Evolutionary conservation across 1,140 invertebrate species (phyloP).

Genomic region (Spodoptera frugiperda): DNA sequence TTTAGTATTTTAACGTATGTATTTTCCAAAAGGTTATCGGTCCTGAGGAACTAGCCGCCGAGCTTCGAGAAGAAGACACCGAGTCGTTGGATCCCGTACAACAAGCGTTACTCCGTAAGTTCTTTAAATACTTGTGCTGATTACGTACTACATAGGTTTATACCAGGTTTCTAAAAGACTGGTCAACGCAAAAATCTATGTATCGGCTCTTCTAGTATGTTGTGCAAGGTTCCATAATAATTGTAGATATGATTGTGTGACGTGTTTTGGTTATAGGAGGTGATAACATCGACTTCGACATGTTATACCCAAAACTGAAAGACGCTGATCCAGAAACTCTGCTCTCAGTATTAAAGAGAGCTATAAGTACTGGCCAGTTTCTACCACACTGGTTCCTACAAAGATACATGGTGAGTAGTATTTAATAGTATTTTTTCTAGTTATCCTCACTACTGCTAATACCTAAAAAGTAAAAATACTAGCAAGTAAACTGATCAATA

Average conservation of each 20-base stretch:
- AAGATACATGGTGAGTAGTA: constrained; percentile 76
- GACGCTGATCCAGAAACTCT: constrained; percentile 76
- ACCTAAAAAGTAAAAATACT: no score
- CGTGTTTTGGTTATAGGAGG: constrained; percentile 57
- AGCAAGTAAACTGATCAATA: no score
- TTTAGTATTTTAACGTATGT: no score
- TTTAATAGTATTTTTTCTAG: no score
- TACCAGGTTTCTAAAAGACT: no score
- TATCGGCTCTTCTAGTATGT: no score
- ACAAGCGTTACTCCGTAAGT: constrained; percentile 73
- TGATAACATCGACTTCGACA: constrained; percentile 76
- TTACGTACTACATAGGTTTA: background rate
- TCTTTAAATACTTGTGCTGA: background rate
- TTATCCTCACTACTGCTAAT: no score
- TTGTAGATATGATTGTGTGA: no score
- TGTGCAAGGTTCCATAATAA: no score
- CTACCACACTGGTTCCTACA: constrained; percentile 81
- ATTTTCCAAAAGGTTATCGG: constrained; percentile 71
- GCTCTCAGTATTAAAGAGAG: constrained; percentile 75
- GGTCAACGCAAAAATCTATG: no score
- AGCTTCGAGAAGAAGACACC: constrained; percentile 74
- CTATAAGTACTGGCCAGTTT: constrained; percentile 79
- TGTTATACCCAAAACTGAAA: constrained; percentile 68
- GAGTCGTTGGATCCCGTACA: constrained; percentile 74
- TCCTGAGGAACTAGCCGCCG: constrained; percentile 77